Evolutionary conservation across 2,797 vertebrate species (phyloP).

Genomic region (Sus cebifrons): DNA sequence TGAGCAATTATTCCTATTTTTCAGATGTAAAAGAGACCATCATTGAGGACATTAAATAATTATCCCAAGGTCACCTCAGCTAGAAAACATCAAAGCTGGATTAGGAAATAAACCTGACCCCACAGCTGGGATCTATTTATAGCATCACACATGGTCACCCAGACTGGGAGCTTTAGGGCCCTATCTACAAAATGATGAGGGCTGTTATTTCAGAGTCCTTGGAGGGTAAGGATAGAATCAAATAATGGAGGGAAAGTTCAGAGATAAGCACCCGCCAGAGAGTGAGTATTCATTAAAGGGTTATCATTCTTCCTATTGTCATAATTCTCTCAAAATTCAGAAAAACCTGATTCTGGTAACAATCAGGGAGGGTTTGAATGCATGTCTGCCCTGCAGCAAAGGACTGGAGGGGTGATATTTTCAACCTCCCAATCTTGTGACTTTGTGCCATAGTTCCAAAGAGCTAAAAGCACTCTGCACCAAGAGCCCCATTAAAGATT

Average conservation of each 20-base stretch:
- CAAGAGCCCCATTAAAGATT: conserved; percentile 64
- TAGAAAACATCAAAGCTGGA: not conserved
- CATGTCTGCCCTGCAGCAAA: not conserved
- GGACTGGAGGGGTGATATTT: not conserved
- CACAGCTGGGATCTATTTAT: not conserved
- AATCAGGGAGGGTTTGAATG: not conserved
- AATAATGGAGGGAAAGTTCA: not conserved
- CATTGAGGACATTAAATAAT: conserved; percentile 38
- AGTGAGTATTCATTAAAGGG: not conserved
- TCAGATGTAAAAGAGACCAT: conserved; percentile 17
- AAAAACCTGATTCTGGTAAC: not conserved
- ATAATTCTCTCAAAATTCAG: not conserved
- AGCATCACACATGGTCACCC: not conserved
- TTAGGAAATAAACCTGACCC: not conserved
- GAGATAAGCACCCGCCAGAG: not conserved
- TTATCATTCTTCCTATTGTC: not conserved
- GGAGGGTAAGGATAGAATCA: not conserved
- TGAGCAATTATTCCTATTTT: conserved; percentile 22
- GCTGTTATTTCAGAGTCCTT: not conserved
- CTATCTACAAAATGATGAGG: not conserved
- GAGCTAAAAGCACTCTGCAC: conserved; percentile 53
- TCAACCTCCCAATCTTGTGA: not conserved
- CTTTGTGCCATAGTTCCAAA: conserved; percentile 45
- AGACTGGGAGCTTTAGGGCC: not conserved
- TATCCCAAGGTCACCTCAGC: not conserved